Evolutionary conservation across 2,888 invertebrate species (phyloP).

Genomic region (Teinopalpus imperialis): DNA sequence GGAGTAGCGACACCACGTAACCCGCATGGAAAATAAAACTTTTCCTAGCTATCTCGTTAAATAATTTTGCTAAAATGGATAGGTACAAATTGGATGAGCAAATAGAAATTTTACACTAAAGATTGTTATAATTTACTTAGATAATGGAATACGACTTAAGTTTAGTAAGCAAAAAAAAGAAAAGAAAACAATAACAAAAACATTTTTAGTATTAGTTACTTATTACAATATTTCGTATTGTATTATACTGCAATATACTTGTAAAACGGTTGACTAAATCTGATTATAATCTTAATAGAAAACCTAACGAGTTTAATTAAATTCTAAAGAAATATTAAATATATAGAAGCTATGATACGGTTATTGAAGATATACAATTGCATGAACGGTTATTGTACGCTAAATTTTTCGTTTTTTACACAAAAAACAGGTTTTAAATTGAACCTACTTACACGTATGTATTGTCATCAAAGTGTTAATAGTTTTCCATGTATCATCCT

Average conservation of each 20-base stretch:
- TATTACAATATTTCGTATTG: slow-evolving; percentile 2
- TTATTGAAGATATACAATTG: no score
- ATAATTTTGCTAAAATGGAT: slow-evolving; percentile 64
- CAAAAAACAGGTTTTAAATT: no score
- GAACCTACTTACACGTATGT: no score
- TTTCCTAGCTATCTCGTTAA: slow-evolving; percentile 36
- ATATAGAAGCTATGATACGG: no score
- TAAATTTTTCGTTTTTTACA: no score
- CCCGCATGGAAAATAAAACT: slow-evolving; percentile 29
- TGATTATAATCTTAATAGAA: no score
- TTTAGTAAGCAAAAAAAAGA: slow-evolving; percentile 61
- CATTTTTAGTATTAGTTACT: slow-evolving; percentile 21
- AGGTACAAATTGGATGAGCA: slow-evolving; percentile 78
- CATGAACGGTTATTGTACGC: no score
- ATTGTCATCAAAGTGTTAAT: slow-evolving; percentile 25
- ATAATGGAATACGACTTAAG: slow-evolving; percentile 79
- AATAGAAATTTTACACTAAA: slow-evolving; percentile 70
- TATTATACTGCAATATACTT: neutral
- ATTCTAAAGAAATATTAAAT: no score
- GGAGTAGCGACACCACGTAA: slow-evolving; percentile 25
- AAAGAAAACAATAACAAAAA: no score
- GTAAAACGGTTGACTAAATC: no score
- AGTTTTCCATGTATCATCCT: slow-evolving; percentile 33
- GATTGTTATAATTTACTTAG: slow-evolving; percentile 70
- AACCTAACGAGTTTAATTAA: no score